Evolutionary conservation across 2,888 invertebrate species (phyloP).

Genomic region (Stramonita haemastoma): DNA sequence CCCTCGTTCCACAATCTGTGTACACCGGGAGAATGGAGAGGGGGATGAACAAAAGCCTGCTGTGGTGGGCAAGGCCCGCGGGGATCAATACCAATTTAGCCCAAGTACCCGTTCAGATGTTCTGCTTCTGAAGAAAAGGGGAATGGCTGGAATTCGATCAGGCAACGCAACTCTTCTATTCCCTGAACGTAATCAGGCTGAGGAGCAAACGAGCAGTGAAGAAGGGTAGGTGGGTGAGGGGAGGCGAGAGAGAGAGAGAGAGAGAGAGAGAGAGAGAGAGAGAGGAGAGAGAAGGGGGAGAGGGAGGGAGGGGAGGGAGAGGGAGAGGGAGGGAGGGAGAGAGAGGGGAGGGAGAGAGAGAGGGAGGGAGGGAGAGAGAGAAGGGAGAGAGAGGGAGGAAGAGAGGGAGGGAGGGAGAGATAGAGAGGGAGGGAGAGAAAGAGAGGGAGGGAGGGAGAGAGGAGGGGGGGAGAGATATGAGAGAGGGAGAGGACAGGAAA

Average conservation of each 20-base stretch:
- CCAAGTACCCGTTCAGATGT: slow-evolving; percentile 20
- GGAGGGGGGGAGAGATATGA: slow-evolving; percentile 34
- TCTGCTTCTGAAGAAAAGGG: slow-evolving; percentile 12
- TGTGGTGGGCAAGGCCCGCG: not conserved
- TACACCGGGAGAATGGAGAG: not conserved
- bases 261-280: not conserved
- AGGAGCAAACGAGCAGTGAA: not conserved
- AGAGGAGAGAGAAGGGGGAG: not conserved
- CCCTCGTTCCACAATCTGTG: too few relatives aligned
- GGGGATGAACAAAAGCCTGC: not conserved
- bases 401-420: not conserved
- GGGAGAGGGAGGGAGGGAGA: not conserved
- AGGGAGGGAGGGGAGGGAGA: not conserved
- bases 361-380: not conserved
- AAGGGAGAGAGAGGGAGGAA: not conserved
- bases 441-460: not conserved
- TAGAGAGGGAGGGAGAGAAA: not conserved
- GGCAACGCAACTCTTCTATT: slow-evolving; percentile 19
- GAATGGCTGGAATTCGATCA: slow-evolving; percentile 20
- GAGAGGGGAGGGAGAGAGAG: not conserved
- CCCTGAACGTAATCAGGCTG: not conserved
- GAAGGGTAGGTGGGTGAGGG: too few relatives aligned
- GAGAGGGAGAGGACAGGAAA: slow-evolving; percentile 16
- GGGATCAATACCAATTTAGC: slow-evolving; percentile 9
- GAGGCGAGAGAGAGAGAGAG: not conserved